Evolutionary conservation across 2,888 invertebrate species (phyloP).

Genomic region (Meteorus colon): DNA sequence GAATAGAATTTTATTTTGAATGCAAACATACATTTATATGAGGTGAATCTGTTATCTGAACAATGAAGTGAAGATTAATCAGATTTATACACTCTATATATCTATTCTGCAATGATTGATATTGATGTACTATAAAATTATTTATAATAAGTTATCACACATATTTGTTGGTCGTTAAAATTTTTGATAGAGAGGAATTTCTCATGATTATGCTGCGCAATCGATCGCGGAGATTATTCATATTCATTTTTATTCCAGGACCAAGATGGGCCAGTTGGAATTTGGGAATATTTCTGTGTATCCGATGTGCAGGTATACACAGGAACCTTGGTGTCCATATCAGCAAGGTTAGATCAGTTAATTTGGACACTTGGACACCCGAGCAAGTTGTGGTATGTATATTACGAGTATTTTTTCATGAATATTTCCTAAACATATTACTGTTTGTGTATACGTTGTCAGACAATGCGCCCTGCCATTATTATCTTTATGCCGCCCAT

Average conservation of each 20-base stretch:
- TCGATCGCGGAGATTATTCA: not conserved
- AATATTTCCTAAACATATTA: not conserved
- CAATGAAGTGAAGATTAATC: not conserved
- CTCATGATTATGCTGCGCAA: too few relatives aligned
- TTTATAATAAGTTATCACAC: not conserved
- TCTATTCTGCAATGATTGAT: not conserved
- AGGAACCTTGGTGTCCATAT: constrained; percentile 99
- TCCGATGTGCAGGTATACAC: constrained; percentile 99
- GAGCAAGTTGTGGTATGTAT: constrained; percentile 91
- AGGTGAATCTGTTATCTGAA: constrained; percentile 2
- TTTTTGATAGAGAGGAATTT: too few relatives aligned
- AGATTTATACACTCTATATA: not conserved
- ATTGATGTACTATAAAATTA: not conserved
- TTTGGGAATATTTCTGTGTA: constrained; percentile 97
- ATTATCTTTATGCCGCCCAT: constrained; percentile 9
- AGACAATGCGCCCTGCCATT: not conserved
- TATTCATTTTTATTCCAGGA: constrained; percentile 76
- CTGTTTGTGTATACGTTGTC: not conserved
- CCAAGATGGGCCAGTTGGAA: constrained; percentile 99
- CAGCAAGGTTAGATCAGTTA: constrained; percentile 98
- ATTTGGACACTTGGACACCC: constrained; percentile 98
- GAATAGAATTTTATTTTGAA: not conserved
- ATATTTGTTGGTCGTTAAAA: too few relatives aligned
- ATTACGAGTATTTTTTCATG: constrained; percentile 4
- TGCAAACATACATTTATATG: constrained; percentile 7